These are phyloP conservation scores for Cherax quadricarinatus DNA, from an alignment of 1,140 invertebrate genomes.

Conservation along the genomic window DNA sequence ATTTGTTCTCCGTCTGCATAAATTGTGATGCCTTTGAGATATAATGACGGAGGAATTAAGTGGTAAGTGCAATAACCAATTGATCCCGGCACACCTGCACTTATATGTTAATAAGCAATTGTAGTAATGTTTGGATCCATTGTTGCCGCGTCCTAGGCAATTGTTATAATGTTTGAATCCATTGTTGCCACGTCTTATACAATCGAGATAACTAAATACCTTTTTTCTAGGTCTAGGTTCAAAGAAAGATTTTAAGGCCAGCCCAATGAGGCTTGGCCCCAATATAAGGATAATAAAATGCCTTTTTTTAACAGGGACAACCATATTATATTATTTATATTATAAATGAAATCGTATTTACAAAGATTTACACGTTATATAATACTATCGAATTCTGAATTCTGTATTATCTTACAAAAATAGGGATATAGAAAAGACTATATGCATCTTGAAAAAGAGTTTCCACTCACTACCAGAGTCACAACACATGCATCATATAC, in stretches of 20 bases:
- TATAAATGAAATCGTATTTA: constrained; percentile 54
- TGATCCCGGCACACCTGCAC: constrained; percentile 18
- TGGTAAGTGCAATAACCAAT: background rate
- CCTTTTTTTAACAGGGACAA: constrained; percentile 35
- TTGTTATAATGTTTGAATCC: background rate
- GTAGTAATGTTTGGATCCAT: background rate
- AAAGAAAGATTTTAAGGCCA: background rate
- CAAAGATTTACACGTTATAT: constrained; percentile 54
- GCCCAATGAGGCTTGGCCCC: background rate
- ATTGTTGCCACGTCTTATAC: background rate
- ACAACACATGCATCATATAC: background rate
- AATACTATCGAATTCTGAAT: constrained; percentile 54
- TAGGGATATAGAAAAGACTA: constrained; percentile 40
- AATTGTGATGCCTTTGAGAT: background rate
- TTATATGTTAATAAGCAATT: constrained; percentile 41
- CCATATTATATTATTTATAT: constrained; percentile 50
- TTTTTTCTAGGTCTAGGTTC: too few relatives aligned
- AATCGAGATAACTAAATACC: constrained; percentile 4
- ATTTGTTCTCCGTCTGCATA: background rate
- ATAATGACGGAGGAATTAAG: constrained; percentile 11
- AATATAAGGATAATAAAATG: background rate
- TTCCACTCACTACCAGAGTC: background rate
- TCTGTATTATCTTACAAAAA: constrained; percentile 54
- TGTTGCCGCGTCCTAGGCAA: constrained; percentile 8
- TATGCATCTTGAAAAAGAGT: constrained; percentile 37